Evolutionary conservation across 2,797 vertebrate species (phyloP).

Genomic region (Epinephelus awoara): DNA sequence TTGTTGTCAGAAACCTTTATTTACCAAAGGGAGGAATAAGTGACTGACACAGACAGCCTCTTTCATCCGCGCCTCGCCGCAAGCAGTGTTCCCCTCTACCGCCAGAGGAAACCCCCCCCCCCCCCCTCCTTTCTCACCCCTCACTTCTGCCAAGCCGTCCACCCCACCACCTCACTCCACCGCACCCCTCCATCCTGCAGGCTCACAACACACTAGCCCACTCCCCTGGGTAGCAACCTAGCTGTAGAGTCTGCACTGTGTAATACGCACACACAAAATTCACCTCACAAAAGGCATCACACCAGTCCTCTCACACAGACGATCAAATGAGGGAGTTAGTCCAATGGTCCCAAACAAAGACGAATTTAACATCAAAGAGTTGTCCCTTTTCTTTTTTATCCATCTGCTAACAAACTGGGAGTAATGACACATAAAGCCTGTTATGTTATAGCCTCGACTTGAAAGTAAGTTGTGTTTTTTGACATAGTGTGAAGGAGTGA

Average conservation of each 20-base stretch:
- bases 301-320: constrained; percentile 32
- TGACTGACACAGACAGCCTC: constrained; percentile 87
- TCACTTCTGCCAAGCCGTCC: constrained; percentile 68
- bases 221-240: constrained; percentile 83
- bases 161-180: constrained; percentile 40
- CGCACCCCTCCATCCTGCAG: constrained; percentile 72
- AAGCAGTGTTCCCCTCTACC: constrained; percentile 83
- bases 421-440: constrained; percentile 17
- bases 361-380: constrained; percentile 57
- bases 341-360: constrained; percentile 61
- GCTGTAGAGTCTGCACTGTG: constrained; percentile 69
- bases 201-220: constrained; percentile 74
- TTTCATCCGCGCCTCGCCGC: constrained; percentile 87
- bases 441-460: not conserved
- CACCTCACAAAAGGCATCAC: constrained; percentile 66
- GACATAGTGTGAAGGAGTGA: constrained; percentile 3
- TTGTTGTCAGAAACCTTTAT: constrained; percentile 92
- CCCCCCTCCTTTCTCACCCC: constrained; percentile 36
- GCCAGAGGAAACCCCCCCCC: constrained; percentile 78
- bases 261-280: constrained; percentile 47
- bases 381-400: constrained; percentile 40
- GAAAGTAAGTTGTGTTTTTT: constrained; percentile 7
- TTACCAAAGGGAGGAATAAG: constrained; percentile 89
- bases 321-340: constrained; percentile 50
- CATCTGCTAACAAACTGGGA: constrained; percentile 48